A percentile compares a stretch with the other conserved stretches of the same genome.
These are phyloP conservation scores for Erythrocercus mccallii DNA, from an alignment of 2,113 vertebrate genomes.

Conservation along the genomic window DNA sequence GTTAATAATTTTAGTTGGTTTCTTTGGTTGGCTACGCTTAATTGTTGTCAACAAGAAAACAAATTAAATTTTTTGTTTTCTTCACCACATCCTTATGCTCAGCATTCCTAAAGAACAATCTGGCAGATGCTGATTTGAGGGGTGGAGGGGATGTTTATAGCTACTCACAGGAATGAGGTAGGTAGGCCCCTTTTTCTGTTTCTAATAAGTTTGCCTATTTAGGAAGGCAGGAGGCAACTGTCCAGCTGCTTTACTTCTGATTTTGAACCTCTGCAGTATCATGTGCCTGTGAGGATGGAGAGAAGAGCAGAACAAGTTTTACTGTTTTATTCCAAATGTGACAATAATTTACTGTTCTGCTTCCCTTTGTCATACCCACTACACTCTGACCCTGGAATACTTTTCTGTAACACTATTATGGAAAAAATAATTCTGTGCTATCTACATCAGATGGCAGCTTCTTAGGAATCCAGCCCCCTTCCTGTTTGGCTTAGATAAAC, in stretches of 20 bases:
- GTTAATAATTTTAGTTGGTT: background rate
- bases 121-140: background rate
- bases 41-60: background rate
- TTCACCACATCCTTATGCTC: background rate
- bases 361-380: background rate
- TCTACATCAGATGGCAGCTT: background rate
- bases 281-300: background rate
- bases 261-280: background rate
- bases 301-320: background rate
- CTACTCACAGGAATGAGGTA: constrained; percentile 1
- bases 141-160: background rate
- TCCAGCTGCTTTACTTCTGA: constrained; percentile 2
- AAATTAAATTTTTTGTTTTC: background rate
- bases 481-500: background rate
- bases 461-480: background rate
- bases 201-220: constrained; percentile 5
- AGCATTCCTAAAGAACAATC: background rate
- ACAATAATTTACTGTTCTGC: background rate
- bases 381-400: background rate
- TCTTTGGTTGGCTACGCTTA: background rate
- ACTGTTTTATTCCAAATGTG: background rate
- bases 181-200: background rate
- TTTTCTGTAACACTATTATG: background rate
- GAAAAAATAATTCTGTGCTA: background rate
- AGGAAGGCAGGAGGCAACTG: background rate